phyloP scores from a whole-genome alignment of 2,888 invertebrate species.

The Tyria jacobaeae region DNA sequence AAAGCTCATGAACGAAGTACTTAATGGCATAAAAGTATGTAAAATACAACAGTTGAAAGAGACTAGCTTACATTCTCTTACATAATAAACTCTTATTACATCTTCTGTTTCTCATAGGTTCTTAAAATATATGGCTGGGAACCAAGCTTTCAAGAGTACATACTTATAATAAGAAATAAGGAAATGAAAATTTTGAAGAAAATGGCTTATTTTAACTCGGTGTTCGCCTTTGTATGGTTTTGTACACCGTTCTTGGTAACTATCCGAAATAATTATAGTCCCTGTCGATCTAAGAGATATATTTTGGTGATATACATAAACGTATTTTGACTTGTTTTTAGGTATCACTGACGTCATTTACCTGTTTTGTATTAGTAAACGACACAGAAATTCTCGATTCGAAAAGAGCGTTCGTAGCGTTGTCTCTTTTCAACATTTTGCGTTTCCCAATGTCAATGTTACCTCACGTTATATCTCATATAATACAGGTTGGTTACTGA shows the following conservation, averaged over 20 bases:
- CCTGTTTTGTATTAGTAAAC: constrained; percentile 94
- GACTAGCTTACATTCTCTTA: neutral
- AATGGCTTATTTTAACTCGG: constrained; percentile 92
- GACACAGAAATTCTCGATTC: constrained; percentile 94
- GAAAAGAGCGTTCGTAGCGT: constrained; percentile 97
- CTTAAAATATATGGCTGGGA: constrained; percentile 96
- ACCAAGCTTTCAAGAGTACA: constrained; percentile 92
- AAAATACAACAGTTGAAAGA: neutral
- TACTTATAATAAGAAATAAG: constrained; percentile 91
- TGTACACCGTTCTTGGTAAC: constrained; percentile 95
- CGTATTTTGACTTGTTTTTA: constrained; percentile 59
- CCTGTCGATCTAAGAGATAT: neutral
- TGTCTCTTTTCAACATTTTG: constrained; percentile 98
- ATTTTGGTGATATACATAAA: too few species aligned
- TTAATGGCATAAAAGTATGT: constrained; percentile 93
- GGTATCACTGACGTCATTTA: constrained; percentile 96
- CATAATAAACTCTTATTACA: neutral
- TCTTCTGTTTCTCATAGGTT: constrained; percentile 56
- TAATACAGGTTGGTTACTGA: constrained; percentile 92
- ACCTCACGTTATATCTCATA: constrained; percentile 97
- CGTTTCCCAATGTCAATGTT: constrained; percentile 98
- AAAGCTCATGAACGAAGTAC: constrained; percentile 94
- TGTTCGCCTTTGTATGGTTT: constrained; percentile 94
- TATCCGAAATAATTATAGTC: neutral
- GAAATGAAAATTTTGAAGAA: constrained; percentile 93